Evolutionary conservation across 2,113 vertebrate genomes (phyloP), one percentile per base, ranked within the genome.

Genomic region (Ptychochromis oligacanthus): DNA sequence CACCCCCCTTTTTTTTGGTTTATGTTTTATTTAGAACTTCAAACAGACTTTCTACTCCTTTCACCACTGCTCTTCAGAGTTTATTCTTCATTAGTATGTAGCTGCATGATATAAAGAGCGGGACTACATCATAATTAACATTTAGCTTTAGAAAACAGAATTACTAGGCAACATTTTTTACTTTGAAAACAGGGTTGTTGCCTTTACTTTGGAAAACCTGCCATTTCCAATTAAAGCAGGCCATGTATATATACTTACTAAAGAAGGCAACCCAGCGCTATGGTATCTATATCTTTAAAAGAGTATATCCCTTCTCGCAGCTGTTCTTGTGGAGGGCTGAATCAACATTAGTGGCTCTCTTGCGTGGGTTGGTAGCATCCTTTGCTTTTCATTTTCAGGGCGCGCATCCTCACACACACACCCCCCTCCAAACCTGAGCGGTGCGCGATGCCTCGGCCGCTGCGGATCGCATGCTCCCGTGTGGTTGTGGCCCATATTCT

Each of bases 321-420:
- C 67, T 80, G 31, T 1, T 79, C 6, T 70, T 26, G 3, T 24
- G 61, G 79, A 79, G 60, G 70, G 82, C 80, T 84, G 85, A 7
- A 43, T 22, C 76, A 81, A 52, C 92, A 88, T 80, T 77, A 43
- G 90, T 88, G 70, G 70, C 18, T 88, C 88, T 79, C 22, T 67
- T 75, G 20, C 28, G 78, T 54, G 46, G 83, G 52, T 59, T 84
- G 49, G 49, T 61, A 3, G 40, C 72, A 72, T 72, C 40, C 61
- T 28, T 26, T 57, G 77, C 79, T 74, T 84, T 72, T 61, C 38
- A 56, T 87, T 43, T 55, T 59, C 55, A 65, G 62, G 80, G 64
- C 70, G 78, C 81, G 78, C 89, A 80, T 84, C 85, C 75, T 75
- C 76, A 17, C 79, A 13, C 43, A 1, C 79, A 24, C 40, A 8